A percentile compares a stretch with the other conserved stretches of the same genome.
phyloP scores from a whole-genome alignment of 2,888 invertebrate species.

The Caenorhabditis panamensis region DNA sequence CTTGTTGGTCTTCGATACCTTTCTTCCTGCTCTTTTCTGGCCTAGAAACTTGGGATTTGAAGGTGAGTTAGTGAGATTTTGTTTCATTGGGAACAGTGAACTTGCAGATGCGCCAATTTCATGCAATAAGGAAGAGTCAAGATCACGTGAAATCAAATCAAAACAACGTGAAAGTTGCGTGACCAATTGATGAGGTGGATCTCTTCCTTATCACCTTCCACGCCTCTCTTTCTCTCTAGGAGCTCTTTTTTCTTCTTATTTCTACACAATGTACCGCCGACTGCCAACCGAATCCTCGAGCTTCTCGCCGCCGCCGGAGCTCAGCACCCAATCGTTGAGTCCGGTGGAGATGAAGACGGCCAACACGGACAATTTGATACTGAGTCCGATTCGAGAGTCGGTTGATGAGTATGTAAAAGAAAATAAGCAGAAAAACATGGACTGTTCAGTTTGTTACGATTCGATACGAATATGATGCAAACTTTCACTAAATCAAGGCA shows the following conservation, averaged over 20 bases:
- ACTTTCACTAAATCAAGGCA: constrained; percentile 45
- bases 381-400: constrained; percentile 46
- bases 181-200: background rate
- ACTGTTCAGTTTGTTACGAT: constrained; percentile 15
- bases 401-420: constrained; percentile 10
- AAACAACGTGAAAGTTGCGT: background rate
- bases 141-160: background rate
- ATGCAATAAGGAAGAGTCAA: too few species aligned
- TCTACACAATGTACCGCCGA: constrained; percentile 40
- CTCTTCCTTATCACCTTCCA: too few species aligned
- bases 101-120: too few species aligned
- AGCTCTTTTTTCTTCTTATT: too few species aligned
- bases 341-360: constrained; percentile 3
- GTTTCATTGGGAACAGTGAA: too few species aligned
- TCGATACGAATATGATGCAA: constrained; percentile 25
- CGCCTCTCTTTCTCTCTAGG: too few species aligned
- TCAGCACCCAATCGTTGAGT: constrained; percentile 44
- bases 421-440: background rate
- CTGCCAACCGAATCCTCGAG: constrained; percentile 22
- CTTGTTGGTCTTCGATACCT: too few species aligned
- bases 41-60: too few species aligned
- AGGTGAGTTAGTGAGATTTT: too few species aligned
- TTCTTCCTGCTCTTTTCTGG: too few species aligned
- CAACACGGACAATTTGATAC: constrained; percentile 23
- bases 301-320: constrained; percentile 29